Evolutionary conservation across 1,140 invertebrate species (phyloP).

Genomic region (Achatina immaculata): DNA sequence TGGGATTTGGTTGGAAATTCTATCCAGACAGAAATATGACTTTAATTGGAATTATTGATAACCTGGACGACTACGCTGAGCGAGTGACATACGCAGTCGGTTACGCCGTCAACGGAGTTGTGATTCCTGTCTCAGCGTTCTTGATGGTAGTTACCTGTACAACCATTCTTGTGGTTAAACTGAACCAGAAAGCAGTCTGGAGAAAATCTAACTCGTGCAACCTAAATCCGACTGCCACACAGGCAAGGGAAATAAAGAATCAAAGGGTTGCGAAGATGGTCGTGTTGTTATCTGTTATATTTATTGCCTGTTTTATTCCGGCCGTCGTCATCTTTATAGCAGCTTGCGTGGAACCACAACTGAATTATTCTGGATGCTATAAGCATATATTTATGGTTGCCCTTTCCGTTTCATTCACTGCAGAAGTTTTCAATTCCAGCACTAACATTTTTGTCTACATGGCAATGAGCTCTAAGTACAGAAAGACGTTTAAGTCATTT

Average conservation of each 20-base stretch:
- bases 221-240: not conserved
- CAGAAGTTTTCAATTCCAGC: not conserved
- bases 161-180: not conserved
- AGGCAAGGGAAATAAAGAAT: not conserved
- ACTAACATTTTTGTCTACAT: slow-evolving; percentile 2
- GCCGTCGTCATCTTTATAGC: not conserved
- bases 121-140: not conserved
- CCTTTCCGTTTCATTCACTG: not conserved
- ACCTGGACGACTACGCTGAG: not conserved
- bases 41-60: not conserved
- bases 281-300: not conserved
- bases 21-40: not conserved
- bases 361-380: not conserved
- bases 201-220: not conserved
- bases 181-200: not conserved
- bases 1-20: slow-evolving; percentile 4
- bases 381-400: slow-evolving; percentile 1
- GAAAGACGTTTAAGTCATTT: not conserved
- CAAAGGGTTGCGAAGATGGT: not conserved
- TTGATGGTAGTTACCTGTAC: not conserved
- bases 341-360: not conserved
- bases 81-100: not conserved
- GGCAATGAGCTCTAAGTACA: slow-evolving; percentile 8
- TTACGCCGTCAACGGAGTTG: slow-evolving; percentile 1
- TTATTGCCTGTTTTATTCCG: not conserved